Conservation (phyloP, 2,888 invertebrate species). For the Acrobasis suavella region DNA sequence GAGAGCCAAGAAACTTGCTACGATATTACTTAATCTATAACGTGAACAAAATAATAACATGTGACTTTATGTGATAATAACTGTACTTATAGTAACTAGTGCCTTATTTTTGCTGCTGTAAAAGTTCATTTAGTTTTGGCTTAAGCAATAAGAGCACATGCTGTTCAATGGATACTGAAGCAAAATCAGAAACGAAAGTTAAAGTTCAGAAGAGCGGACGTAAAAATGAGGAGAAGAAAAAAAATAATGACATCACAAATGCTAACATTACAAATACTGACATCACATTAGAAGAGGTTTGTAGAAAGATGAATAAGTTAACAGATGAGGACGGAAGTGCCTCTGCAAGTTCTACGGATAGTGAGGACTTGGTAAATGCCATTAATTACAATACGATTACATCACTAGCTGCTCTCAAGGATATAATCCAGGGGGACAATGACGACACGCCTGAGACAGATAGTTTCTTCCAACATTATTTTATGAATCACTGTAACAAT, state of each 20-base stretch:
- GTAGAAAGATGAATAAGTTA: slow-evolving; percentile 47
- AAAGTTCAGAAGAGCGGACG: slow-evolving; percentile 55
- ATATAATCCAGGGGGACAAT: slow-evolving; percentile 84
- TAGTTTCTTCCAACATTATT: slow-evolving; percentile 87
- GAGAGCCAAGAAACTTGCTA: slow-evolving; percentile 48
- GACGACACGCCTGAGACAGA: slow-evolving; percentile 82
- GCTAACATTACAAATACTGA: slow-evolving; percentile 31
- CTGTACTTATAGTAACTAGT: slow-evolving; percentile 46
- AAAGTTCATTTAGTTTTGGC: slow-evolving; percentile 44
- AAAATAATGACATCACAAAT: slow-evolving; percentile 47
- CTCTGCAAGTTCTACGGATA: slow-evolving; percentile 82
- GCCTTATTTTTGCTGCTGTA: slow-evolving; percentile 47
- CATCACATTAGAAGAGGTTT: slow-evolving; percentile 45
- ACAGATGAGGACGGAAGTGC: slow-evolving; percentile 46
- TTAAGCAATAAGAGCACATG: slow-evolving; percentile 50
- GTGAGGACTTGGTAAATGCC: slow-evolving; percentile 84
- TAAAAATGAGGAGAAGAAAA: slow-evolving; percentile 74
- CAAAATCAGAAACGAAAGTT: slow-evolving; percentile 47
- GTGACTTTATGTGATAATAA: slow-evolving; percentile 64
- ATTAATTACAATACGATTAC: slow-evolving; percentile 88
- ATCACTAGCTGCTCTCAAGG: slow-evolving; percentile 86
- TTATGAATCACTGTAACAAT: slow-evolving; percentile 87
- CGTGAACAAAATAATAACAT: slow-evolving; percentile 51
- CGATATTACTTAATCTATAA: slow-evolving; percentile 61
- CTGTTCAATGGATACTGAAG: slow-evolving; percentile 72